Base-by-base conservation (phyloP, 1,140 invertebrate species). In the Ylistrum balloti region DNA sequence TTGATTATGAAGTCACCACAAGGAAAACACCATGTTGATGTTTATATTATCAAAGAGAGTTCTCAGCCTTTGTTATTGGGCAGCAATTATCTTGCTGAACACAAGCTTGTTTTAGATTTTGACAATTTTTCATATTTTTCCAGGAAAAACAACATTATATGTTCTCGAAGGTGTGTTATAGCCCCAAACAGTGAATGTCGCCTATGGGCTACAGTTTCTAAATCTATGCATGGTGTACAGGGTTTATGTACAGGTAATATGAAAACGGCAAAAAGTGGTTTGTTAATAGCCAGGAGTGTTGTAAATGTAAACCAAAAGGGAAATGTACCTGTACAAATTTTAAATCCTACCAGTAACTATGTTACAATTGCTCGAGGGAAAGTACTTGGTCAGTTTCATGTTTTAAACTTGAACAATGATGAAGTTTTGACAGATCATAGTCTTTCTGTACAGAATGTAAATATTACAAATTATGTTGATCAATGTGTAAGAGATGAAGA, bases 91-190 rank as follows among this genome's bases (percentile, higher is more conserved):
- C 86, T 56, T 91, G 35, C 45, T 86, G 35, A 48, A 35, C n/a
- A 86, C 85, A 22, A 87, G 33, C 17, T 91, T 34, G 85, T 91
- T 0, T 86, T 88, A 56, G 90, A 91, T 86, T 91, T 88, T 90
- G 3, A 28, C n/a, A 56, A 88, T n/a, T 45, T n/a, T 88, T 45
- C 41, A 32, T 88, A n/a, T 48, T 38, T 20, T 48, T 88, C 33
- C 33, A 45, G 33, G 32, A 33, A 28, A 28, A 48, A 88, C 10
- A 28, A 38, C 33, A 32, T 20, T 45, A 45, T 86, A n/a, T 56
- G 34, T 28, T 45, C 33, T 32, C 33, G 45, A 32, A 56, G 88
- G 45, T 56, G 33, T 48, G n/a, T 88, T 88, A 88, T 32, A 38
- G 33, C 88, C 88, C n/a, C 88, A 41, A 48, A 48, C 88, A 88